Percentiles rank a stretch among this genome's conserved stretches.
Evolutionary conservation across 2,113 vertebrate species (phyloP).

Genomic region (Zapornia atra): DNA sequence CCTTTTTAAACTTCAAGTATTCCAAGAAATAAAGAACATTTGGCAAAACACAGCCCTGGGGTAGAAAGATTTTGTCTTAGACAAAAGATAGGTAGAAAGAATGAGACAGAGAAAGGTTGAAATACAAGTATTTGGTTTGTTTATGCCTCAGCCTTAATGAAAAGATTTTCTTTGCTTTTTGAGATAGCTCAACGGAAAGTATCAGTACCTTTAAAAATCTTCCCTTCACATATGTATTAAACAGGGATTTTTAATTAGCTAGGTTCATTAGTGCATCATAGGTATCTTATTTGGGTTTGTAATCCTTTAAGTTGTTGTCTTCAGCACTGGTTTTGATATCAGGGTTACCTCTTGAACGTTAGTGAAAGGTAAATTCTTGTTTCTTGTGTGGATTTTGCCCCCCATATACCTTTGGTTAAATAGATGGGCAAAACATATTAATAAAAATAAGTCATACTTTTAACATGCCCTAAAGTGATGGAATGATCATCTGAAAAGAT

Average conservation of each 20-base stretch:
- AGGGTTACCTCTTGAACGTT: neutral
- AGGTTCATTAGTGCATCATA: neutral
- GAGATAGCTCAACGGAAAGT: neutral
- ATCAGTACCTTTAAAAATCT: neutral
- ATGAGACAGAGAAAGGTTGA: neutral
- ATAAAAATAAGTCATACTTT: neutral
- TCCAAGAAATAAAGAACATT: neutral
- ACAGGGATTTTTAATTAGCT: neutral
- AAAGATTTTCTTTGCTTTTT: neutral
- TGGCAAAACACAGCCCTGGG: neutral
- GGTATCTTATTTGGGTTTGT: neutral
- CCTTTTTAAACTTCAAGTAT: accelerated
- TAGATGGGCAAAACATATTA: neutral
- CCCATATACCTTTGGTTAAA: neutral
- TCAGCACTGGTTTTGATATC: neutral
- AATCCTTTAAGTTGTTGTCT: neutral
- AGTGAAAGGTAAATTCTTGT: neutral
- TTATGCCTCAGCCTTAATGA: neutral
- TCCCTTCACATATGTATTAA: neutral
- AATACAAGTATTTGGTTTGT: neutral
- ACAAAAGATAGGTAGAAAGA: neutral
- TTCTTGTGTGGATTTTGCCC: neutral
- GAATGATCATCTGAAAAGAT: neutral
- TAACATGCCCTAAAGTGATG: neutral
- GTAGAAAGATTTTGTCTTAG: neutral